Evolutionary conservation across 2,888 invertebrate species (phyloP).

Genomic region (Drosophila algonquin): DNA sequence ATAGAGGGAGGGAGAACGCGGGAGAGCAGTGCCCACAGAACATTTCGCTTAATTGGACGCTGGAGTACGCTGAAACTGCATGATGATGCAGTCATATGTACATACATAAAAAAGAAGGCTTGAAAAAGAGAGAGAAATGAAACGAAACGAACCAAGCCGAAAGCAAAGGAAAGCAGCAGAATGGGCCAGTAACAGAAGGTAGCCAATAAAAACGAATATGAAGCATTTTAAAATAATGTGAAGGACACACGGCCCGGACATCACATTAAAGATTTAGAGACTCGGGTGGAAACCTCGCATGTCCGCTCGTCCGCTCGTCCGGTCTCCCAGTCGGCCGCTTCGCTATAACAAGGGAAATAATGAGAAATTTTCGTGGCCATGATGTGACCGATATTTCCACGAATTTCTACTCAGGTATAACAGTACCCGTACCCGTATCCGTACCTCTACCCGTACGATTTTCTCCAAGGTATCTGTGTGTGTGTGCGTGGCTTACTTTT

Average conservation of each 20-base stretch:
- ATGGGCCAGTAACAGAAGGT: background rate
- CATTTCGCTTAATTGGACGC: constrained; percentile 79
- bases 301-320: no score
- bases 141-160: background rate
- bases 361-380: background rate
- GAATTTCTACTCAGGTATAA: background rate
- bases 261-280: constrained; percentile 37
- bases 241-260: constrained; percentile 25
- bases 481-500: constrained; percentile 25
- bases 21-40: constrained; percentile 32
- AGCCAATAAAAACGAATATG: constrained; percentile 75
- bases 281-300: background rate
- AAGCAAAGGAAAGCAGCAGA: background rate
- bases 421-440: background rate
- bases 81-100: constrained; percentile 69
- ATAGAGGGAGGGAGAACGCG: background rate
- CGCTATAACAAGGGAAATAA: background rate
- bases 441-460: no score
- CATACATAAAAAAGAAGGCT: constrained; percentile 42
- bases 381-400: background rate
- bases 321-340: no score
- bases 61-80: constrained; percentile 75
- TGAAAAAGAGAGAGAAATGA: constrained; percentile 1
- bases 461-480: no score
- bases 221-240: constrained; percentile 77